phyloP scores from a whole-genome alignment of 2,888 invertebrate genomes.

The Artemia sp. region DNA sequence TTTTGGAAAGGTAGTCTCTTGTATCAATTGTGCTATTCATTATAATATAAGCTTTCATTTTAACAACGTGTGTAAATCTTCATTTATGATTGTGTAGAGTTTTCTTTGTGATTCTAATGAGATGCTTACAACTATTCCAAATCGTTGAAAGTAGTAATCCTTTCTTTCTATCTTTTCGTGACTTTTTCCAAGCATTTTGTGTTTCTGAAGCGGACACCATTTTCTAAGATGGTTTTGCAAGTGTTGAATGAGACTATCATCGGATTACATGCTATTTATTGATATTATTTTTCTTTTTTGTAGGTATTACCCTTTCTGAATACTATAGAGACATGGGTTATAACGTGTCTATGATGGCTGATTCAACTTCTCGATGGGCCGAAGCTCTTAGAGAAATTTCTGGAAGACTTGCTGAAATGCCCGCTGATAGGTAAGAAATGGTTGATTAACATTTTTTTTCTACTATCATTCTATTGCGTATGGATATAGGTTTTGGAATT shows the following conservation, averaged over 20 bases:
- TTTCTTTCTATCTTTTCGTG: conserved; percentile 18
- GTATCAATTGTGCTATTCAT: no score
- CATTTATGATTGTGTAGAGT: no score
- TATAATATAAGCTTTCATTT: no score
- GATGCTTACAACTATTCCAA: conserved; percentile 16
- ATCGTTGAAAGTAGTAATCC: conserved; percentile 14
- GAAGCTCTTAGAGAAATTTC: conserved; percentile 99
- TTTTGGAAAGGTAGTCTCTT: no score
- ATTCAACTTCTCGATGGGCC: conserved; percentile 99
- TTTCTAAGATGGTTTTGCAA: conserved; percentile 12
- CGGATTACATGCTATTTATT: no score
- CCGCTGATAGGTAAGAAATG: conserved; percentile 50
- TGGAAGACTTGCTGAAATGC: conserved; percentile 98
- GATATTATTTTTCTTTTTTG: conserved; percentile 18
- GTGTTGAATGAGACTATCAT: no score
- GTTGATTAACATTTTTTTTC: no score
- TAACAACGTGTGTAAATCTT: no score
- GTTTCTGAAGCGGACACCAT: background rate
- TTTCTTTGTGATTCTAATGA: conserved; percentile 16
- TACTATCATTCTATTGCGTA: no score
- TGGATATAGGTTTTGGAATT: no score
- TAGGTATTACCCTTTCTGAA: conserved; percentile 95
- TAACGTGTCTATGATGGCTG: conserved; percentile 99
- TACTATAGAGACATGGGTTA: conserved; percentile 96
- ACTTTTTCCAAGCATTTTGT: background rate